A percentile compares a stretch with the other conserved stretches of the same genome.
Evolutionary conservation across 2,797 vertebrate species (phyloP).

Genomic region (Onychomys torridus): DNA sequence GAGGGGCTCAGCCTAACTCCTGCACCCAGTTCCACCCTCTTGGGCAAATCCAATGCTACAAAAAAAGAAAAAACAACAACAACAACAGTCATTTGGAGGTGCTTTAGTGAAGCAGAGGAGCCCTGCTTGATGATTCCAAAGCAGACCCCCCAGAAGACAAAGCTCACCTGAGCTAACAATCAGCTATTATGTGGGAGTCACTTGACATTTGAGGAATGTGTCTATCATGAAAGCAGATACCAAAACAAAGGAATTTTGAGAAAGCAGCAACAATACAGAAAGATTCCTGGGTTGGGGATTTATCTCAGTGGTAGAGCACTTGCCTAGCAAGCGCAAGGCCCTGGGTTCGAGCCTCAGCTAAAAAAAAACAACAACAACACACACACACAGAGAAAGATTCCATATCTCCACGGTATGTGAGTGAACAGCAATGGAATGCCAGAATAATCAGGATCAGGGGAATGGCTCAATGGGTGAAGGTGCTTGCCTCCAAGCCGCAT

Average conservation of each 20-base stretch:
- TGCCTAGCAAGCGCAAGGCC: no score
- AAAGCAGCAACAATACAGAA: constrained; percentile 13
- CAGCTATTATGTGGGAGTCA: constrained; percentile 6
- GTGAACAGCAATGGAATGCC: neutral
- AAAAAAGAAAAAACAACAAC: neutral
- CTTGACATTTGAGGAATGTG: constrained; percentile 8
- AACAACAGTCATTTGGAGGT: neutral
- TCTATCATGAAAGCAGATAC: constrained; percentile 34
- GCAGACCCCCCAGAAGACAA: neutral
- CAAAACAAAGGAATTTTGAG: constrained; percentile 43
- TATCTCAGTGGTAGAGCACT: no score
- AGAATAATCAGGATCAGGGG: neutral
- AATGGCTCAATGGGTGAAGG: neutral
- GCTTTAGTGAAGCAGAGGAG: neutral
- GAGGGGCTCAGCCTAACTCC: constrained; percentile 36
- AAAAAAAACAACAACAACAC: no score
- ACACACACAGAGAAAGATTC: constrained; percentile 52
- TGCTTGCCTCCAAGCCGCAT: neutral
- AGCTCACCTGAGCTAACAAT: neutral
- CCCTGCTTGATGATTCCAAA: constrained; percentile 32
- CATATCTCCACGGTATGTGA: constrained; percentile 24
- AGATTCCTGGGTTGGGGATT: no score
- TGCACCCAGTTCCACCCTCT: neutral
- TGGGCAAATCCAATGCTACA: neutral
- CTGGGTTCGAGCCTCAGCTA: no score